Conservation (phyloP, 2,888 invertebrate genomes). For the Ypsolopha sequella region DNA sequence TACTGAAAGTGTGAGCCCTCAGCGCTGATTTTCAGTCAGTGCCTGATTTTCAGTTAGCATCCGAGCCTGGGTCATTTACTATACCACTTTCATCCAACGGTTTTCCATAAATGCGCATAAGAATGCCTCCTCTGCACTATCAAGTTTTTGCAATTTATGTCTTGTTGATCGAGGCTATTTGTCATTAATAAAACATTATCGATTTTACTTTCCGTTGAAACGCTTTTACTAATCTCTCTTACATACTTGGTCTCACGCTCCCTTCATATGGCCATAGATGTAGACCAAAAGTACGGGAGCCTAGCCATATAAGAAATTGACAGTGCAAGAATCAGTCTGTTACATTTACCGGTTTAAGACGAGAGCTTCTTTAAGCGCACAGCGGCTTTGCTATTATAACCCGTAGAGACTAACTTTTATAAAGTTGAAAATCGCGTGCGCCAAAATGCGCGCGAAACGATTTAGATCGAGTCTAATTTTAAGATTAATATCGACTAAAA, state of each 20-base stretch:
- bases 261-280: neutral
- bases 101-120: neutral
- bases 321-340: slow-evolving; percentile 1
- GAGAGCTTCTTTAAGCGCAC: too few species aligned
- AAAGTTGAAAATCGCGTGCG: too few species aligned
- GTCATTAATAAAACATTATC: neutral
- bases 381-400: too few species aligned
- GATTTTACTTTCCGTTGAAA: neutral
- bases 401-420: too few species aligned
- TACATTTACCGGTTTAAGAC: neutral
- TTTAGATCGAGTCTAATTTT: too few species aligned
- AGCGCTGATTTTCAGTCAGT: too few species aligned
- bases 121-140: neutral
- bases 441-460: too few species aligned
- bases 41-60: too few species aligned
- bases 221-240: slow-evolving; percentile 1
- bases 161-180: neutral
- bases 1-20: too few species aligned
- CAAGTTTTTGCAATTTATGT: neutral
- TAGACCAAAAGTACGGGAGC: neutral
- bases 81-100: too few species aligned
- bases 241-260: neutral
- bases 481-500: too few species aligned
- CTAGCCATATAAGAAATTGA: neutral
- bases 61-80: too few species aligned